These are phyloP conservation scores for Congeria kusceri DNA, from an alignment of 2,888 invertebrate species.

Conservation along the genomic window DNA sequence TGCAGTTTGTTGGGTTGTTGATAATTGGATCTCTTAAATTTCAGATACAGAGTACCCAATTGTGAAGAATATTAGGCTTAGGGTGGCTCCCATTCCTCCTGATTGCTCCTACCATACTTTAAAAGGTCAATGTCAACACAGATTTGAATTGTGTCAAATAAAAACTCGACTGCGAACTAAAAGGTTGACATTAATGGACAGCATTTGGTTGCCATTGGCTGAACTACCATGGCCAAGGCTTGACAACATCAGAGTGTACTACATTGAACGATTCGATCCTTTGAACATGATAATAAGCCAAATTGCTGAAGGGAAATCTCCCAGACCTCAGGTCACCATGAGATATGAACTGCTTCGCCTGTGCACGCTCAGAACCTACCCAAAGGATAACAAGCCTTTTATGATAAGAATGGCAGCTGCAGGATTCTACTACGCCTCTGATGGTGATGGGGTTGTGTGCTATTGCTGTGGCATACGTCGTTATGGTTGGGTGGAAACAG, in stretches of 20 bases:
- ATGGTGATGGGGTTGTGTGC: conserved; percentile 57
- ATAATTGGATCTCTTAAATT: too few species aligned
- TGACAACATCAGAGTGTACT: conserved; percentile 5
- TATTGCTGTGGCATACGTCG: conserved; percentile 54
- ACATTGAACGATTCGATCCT: conserved; percentile 31
- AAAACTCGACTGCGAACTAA: too few species aligned
- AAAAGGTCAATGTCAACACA: too few species aligned
- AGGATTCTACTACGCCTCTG: conserved; percentile 59
- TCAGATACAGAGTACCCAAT: too few species aligned
- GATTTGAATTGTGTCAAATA: too few species aligned
- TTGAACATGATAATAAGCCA: conserved; percentile 28
- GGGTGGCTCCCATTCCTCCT: too few species aligned
- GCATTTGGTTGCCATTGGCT: neutral
- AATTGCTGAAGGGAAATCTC: conserved; percentile 33
- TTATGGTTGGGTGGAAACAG: conserved; percentile 40
- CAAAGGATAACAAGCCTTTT: conserved; percentile 54
- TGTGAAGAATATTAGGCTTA: too few species aligned
- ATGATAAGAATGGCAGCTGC: conserved; percentile 41
- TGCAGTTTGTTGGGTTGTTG: too few species aligned
- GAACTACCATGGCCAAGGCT: conserved; percentile 40
- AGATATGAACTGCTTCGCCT: conserved; percentile 50
- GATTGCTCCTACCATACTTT: too few species aligned
- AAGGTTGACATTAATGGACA: too few species aligned
- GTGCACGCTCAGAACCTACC: conserved; percentile 54
- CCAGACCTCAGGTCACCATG: conserved; percentile 50